These are phyloP conservation scores for Petrocephalus zakoni DNA, from an alignment of 2,113 vertebrate genomes.

Conservation along the genomic window DNA sequence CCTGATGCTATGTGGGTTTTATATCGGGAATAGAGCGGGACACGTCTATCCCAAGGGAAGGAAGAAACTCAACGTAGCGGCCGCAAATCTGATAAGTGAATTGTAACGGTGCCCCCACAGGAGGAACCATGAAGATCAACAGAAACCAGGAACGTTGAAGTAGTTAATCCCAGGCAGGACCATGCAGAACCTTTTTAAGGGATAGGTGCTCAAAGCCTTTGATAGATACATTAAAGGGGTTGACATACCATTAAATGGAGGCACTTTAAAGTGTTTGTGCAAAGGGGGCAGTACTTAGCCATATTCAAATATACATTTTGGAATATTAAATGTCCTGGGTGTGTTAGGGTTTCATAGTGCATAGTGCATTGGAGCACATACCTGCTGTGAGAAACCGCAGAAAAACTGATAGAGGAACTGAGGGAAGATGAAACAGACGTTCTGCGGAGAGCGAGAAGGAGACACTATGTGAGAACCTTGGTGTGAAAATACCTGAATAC, in stretches of 20 bases:
- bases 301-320: background rate
- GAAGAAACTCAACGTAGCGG: background rate
- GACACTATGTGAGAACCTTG: background rate
- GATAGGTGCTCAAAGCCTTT: background rate
- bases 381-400: conserved; percentile 98
- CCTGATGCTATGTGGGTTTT: background rate
- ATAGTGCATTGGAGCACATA: conserved; percentile 42
- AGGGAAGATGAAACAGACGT: conserved; percentile 97
- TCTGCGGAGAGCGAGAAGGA: conserved; percentile 63
- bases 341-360: background rate
- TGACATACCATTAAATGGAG: background rate
- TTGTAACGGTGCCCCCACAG: background rate
- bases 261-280: background rate
- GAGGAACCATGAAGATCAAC: background rate
- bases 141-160: background rate
- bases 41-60: background rate
- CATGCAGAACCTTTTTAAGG: background rate
- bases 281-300: background rate
- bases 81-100: background rate
- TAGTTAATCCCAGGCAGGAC: background rate
- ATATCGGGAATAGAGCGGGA: background rate
- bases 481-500: background rate
- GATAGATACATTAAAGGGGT: background rate
- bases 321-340: too few relatives aligned
- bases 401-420: conserved; percentile 99